These are phyloP conservation scores for Hoplostethus mediterraneus DNA, from an alignment of 2,797 vertebrate genomes.

Conservation along the genomic window DNA sequence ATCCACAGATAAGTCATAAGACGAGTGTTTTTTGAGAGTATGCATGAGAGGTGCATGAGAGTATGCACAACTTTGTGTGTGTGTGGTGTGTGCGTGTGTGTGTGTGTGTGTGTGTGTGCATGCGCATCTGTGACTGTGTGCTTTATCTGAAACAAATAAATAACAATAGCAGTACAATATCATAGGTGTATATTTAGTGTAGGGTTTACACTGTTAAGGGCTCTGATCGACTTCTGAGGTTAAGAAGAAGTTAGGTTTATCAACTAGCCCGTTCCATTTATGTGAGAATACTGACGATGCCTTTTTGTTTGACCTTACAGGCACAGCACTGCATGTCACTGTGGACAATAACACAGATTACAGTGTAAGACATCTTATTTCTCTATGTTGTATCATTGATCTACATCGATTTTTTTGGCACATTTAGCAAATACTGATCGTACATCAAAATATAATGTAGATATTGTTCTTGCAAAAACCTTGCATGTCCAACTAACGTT, in stretches of 20 bases:
- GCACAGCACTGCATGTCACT: background rate
- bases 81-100: background rate
- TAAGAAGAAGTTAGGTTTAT: too few species aligned
- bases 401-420: too few species aligned
- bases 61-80: background rate
- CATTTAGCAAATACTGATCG: too few species aligned
- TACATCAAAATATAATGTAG: too few species aligned
- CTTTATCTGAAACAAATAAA: background rate
- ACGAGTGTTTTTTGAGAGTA: constrained; percentile 14
- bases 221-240: too few species aligned
- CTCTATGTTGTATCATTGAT: background rate
- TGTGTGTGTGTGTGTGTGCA: background rate
- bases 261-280: background rate
- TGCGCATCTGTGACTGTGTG: background rate
- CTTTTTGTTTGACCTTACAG: background rate
- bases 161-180: background rate
- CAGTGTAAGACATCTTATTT: constrained; percentile 28
- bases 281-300: too few species aligned
- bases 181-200: background rate
- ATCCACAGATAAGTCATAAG: constrained; percentile 43
- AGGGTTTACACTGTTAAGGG: background rate
- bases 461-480: too few species aligned
- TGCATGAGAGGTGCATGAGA: background rate
- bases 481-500: too few species aligned
- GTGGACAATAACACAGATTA: constrained; percentile 8